Conservation (phyloP, 2,797 vertebrate genomes). For the Naso thynnoides region DNA sequence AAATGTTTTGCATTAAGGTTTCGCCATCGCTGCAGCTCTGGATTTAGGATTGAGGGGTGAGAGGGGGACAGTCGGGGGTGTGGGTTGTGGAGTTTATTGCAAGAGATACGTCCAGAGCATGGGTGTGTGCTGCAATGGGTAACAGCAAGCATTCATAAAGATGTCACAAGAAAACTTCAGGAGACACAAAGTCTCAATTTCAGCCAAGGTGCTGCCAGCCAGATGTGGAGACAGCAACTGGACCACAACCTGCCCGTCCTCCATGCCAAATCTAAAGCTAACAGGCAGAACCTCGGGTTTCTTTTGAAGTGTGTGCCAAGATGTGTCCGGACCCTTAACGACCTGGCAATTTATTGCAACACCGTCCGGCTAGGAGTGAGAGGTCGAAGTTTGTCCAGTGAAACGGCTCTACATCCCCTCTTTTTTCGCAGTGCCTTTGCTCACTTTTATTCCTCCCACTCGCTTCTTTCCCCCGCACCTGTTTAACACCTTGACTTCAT, state of each 20-base stretch:
- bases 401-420: conserved; percentile 66
- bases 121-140: conserved; percentile 65
- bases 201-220: conserved; percentile 84
- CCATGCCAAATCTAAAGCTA: conserved; percentile 78
- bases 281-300: conserved; percentile 77
- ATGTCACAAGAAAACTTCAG: conserved; percentile 84
- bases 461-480: conserved; percentile 73
- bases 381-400: conserved; percentile 77
- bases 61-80: conserved; percentile 33
- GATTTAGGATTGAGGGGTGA: conserved; percentile 46
- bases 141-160: conserved; percentile 85
- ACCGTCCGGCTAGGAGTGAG: conserved; percentile 74
- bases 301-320: conserved; percentile 86
- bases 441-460: conserved; percentile 50
- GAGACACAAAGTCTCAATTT: conserved; percentile 88
- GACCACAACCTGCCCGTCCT: conserved; percentile 71
- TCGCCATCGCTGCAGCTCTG: conserved; percentile 40
- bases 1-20: conserved; percentile 82
- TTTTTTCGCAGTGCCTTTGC: conserved; percentile 36
- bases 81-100: conserved; percentile 53
- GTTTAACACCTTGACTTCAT: conserved; percentile 83
- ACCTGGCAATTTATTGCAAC: conserved; percentile 85
- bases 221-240: conserved; percentile 84
- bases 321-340: conserved; percentile 84
- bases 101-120: conserved; percentile 37